Evolutionary conservation across 2,113 vertebrate species (phyloP).

Genomic region (Corynorhinus townsendii): DNA sequence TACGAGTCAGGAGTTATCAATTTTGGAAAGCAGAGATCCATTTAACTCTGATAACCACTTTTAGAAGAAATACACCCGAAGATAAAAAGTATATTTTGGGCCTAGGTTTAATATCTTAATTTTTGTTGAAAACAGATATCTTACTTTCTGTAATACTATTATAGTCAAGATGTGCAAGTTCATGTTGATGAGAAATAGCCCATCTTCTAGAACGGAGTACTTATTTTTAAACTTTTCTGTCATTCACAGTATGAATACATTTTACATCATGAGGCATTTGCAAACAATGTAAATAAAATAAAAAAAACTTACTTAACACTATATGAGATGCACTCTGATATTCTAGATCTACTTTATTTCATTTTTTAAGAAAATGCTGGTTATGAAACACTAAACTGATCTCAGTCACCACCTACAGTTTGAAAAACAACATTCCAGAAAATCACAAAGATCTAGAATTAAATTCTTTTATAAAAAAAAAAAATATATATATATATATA

Average conservation of each 20-base stretch:
- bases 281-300: neutral
- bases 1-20: slow-evolving; percentile 1
- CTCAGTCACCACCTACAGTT: neutral
- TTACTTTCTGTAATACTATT: neutral
- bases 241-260: neutral
- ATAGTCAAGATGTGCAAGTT: neutral
- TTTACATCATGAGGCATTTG: neutral
- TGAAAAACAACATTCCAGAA: neutral
- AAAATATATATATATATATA: no score
- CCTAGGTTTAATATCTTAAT: neutral
- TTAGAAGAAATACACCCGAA: slow-evolving; percentile 9
- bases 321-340: neutral
- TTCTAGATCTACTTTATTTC: neutral
- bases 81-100: neutral
- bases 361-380: neutral
- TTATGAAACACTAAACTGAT: neutral
- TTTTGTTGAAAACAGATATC: neutral
- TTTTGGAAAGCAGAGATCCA: neutral
- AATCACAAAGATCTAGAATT: neutral
- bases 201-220: neutral
- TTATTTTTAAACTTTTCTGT: neutral
- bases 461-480: neutral
- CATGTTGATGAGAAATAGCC: neutral
- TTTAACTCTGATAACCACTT: neutral
- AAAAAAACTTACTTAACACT: neutral